These are phyloP conservation scores for Porites lutea DNA, from an alignment of 64 coral and sea anemone genomes.

Conservation along the genomic window DNA sequence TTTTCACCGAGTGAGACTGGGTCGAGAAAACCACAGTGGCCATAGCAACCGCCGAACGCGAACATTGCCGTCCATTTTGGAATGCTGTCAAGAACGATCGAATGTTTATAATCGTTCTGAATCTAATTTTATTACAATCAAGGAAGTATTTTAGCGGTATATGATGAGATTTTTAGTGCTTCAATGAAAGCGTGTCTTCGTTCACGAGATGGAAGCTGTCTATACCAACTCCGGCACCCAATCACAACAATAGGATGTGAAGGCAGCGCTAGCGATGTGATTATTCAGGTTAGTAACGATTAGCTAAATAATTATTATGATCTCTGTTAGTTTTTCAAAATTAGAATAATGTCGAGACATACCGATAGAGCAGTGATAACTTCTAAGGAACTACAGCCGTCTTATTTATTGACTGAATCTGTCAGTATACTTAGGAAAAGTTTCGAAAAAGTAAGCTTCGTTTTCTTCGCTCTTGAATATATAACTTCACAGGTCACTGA, in stretches of 20 bases:
- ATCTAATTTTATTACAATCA: not conserved
- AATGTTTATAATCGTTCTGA: not conserved
- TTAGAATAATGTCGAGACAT: no score
- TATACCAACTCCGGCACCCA: conserved; percentile 61
- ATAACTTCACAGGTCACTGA: no score
- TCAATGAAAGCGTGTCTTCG: conserved; percentile 70
- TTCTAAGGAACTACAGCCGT: no score
- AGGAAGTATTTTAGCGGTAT: not conserved
- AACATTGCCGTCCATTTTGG: conserved; percentile 21
- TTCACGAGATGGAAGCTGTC: conserved; percentile 61
- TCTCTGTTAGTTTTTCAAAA: no score
- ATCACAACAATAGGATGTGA: conserved; percentile 64
- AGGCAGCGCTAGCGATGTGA: conserved; percentile 69
- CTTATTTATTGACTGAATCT: no score
- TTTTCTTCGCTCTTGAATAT: no score
- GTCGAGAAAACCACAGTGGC: not conserved
- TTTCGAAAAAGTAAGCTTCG: no score
- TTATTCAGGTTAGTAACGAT: conserved; percentile 31
- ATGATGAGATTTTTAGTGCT: not conserved
- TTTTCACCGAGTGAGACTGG: not conserved
- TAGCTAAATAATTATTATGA: no score
- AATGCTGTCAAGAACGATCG: not conserved
- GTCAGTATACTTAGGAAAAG: no score
- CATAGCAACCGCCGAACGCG: conserved; percentile 40
- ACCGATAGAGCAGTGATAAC: no score